Conservation (phyloP, 2,888 invertebrate species). For the Camptogramma bilineatum region DNA sequence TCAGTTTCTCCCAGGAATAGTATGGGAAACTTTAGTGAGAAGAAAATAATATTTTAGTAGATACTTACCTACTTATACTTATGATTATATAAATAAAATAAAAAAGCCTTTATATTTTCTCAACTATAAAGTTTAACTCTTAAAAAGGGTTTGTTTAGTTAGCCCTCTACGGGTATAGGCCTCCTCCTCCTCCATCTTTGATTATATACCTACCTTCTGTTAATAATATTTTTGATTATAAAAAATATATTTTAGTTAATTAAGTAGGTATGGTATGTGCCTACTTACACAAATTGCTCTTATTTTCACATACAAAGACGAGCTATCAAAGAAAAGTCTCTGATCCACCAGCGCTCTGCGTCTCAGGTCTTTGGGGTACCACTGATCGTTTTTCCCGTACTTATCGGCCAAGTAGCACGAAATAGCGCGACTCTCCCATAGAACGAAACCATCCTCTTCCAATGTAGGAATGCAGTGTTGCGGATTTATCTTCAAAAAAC, state of each 20-base stretch:
- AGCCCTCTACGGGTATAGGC: too few species aligned
- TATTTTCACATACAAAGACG: constrained; percentile 86
- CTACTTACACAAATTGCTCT: constrained; percentile 86
- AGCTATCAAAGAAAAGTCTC: constrained; percentile 87
- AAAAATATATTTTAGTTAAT: too few species aligned
- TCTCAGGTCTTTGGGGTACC: constrained; percentile 87
- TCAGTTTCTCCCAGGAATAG: constrained; percentile 85
- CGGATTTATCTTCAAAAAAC: constrained; percentile 87
- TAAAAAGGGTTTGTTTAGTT: too few species aligned
- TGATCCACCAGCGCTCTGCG: constrained; percentile 86
- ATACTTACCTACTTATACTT: too few species aligned
- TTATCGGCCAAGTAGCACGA: constrained; percentile 86
- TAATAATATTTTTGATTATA: too few species aligned
- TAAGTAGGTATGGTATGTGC: constrained; percentile 2
- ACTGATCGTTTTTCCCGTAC: constrained; percentile 85
- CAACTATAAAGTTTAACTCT: too few species aligned
- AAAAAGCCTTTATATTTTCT: too few species aligned
- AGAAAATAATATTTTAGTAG: too few species aligned
- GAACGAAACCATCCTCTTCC: constrained; percentile 87
- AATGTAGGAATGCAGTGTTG: constrained; percentile 89
- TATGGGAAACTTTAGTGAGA: constrained; percentile 84
- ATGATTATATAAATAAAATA: too few species aligned
- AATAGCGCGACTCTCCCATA: constrained; percentile 90
- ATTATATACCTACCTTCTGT: too few species aligned
- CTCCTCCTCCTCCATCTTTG: too few species aligned